Percentiles rank a stretch among this genome's conserved stretches.
Evolutionary conservation across 2,797 vertebrate genomes (phyloP).

Genomic region (Setipinna tenuifilis): DNA sequence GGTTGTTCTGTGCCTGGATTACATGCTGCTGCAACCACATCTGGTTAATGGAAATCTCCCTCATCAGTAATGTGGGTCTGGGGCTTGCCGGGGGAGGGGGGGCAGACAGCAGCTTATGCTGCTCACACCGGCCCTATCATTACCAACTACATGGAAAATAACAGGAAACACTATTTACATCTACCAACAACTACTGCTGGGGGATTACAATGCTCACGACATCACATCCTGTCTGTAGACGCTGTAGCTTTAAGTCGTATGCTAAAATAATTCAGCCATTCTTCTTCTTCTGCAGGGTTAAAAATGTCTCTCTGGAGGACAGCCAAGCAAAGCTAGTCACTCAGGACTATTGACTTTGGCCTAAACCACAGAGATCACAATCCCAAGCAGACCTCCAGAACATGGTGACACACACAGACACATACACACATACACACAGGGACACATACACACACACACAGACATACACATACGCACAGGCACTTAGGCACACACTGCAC

Average conservation of each 20-base stretch:
- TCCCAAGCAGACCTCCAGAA: not conserved
- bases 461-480: not conserved
- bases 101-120: not conserved
- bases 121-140: not conserved
- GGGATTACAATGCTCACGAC: not conserved
- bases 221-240: conserved; percentile 10
- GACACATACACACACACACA: not conserved
- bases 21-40: too few relatives aligned
- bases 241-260: not conserved
- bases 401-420: conserved; percentile 1
- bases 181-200: not conserved
- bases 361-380: not conserved
- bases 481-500: not conserved
- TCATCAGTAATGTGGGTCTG: too few relatives aligned
- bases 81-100: too few relatives aligned
- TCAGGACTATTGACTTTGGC: not conserved
- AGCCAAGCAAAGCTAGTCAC: not conserved
- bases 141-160: not conserved
- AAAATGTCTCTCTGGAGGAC: not conserved
- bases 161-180: conserved; percentile 8
- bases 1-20: too few relatives aligned
- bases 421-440: not conserved
- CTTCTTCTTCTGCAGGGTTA: not conserved
- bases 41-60: too few relatives aligned
- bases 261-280: not conserved